A percentile compares a stretch with the other conserved stretches of the same genome.
These are phyloP conservation scores for Mylabris sibirica DNA, from an alignment of 2,888 invertebrate genomes.

Conservation along the genomic window DNA sequence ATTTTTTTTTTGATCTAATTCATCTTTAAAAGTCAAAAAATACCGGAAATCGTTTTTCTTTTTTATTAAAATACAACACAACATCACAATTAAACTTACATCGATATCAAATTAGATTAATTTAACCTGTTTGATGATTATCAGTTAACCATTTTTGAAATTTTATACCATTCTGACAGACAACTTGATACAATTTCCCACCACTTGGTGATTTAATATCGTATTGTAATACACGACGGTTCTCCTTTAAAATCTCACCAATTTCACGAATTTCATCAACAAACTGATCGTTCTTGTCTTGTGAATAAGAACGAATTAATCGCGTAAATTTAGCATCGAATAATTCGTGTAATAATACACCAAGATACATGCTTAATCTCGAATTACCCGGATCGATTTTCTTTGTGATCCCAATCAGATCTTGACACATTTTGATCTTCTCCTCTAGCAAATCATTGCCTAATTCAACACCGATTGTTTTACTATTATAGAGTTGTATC, in stretches of 20 bases:
- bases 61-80: neutral
- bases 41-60: neutral
- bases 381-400: slow-evolving; percentile 74
- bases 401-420: slow-evolving; percentile 68
- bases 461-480: slow-evolving; percentile 70
- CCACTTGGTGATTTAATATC: slow-evolving; percentile 27
- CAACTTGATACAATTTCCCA: slow-evolving; percentile 30
- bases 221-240: slow-evolving; percentile 25
- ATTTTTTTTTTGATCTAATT: neutral
- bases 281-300: slow-evolving; percentile 22
- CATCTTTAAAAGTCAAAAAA: neutral
- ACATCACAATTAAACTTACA: neutral
- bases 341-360: slow-evolving; percentile 33
- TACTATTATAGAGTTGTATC: slow-evolving; percentile 74
- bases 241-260: slow-evolving; percentile 27
- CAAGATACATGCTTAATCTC: slow-evolving; percentile 33
- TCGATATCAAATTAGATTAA: neutral
- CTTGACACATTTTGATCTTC: slow-evolving; percentile 71
- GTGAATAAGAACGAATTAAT: slow-evolving; percentile 21
- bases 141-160: slow-evolving; percentile 38
- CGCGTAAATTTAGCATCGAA: slow-evolving; percentile 34
- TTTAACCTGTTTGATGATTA: slow-evolving; percentile 21
- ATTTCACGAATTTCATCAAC: slow-evolving; percentile 25
- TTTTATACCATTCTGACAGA: slow-evolving; percentile 33
- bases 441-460: slow-evolving; percentile 67